Percentiles rank a stretch among this genome's conserved stretches.
These are phyloP conservation scores for Oegoconia quadripuncta DNA, from an alignment of 2,888 invertebrate genomes.

Conservation along the genomic window DNA sequence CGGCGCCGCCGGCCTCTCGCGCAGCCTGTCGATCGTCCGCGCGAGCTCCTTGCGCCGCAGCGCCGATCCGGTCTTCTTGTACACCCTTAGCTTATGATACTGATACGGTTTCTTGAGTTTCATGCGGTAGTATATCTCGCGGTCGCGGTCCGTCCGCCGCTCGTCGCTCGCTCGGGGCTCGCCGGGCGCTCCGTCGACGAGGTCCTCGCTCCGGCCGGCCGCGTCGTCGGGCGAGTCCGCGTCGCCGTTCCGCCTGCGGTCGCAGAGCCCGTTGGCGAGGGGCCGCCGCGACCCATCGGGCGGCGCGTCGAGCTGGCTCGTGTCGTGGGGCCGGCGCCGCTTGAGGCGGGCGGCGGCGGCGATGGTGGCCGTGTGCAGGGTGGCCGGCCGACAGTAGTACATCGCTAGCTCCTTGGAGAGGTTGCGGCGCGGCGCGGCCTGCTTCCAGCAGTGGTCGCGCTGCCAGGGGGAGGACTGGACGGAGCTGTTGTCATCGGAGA, in stretches of 20 bases:
- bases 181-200: conserved; percentile 34
- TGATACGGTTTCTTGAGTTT: conserved; percentile 75
- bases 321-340: conserved; percentile 83
- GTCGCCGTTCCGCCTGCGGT: conserved; percentile 52
- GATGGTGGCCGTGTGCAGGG: conserved; percentile 62
- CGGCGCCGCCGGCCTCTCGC: conserved; percentile 56
- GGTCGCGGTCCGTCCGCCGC: conserved; percentile 54
- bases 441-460: conserved; percentile 94
- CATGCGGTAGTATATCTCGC: conserved; percentile 70
- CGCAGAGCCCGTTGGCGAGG: conserved; percentile 48
- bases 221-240: conserved; percentile 41
- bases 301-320: conserved; percentile 35
- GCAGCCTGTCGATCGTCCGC: conserved; percentile 53
- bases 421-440: conserved; percentile 85
- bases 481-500: conserved; percentile 94
- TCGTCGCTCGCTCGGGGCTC: conserved; percentile 44
- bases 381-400: conserved; percentile 81
- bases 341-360: conserved; percentile 71
- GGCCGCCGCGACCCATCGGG: conserved; percentile 37
- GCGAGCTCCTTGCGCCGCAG: conserved; percentile 53
- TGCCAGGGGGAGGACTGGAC: conserved; percentile 95
- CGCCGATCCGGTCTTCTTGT: conserved; percentile 62
- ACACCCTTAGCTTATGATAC: conserved; percentile 71
- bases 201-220: conserved; percentile 37
- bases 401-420: conserved; percentile 86